These are phyloP conservation scores for Ganaspis brasiliensis DNA, from an alignment of 2,888 invertebrate genomes.

Conservation along the genomic window DNA sequence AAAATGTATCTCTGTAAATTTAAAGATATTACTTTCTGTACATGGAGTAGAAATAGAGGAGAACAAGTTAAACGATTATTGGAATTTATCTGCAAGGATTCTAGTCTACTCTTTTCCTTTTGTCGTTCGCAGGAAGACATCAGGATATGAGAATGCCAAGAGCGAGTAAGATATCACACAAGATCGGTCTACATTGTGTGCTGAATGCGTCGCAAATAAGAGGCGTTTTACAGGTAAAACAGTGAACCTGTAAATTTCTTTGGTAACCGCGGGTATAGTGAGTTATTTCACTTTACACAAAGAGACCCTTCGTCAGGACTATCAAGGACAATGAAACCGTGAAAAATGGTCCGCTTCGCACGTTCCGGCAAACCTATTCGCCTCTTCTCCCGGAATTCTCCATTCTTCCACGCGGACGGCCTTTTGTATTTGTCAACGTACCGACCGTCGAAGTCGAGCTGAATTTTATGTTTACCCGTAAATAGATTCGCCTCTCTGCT, in stretches of 20 bases:
- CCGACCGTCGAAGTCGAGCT: conserved; percentile 40
- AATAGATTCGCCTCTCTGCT: conserved; percentile 59
- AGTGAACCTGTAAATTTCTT: conserved; percentile 39
- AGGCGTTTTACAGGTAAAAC: conserved; percentile 31
- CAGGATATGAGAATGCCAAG: conserved; percentile 17
- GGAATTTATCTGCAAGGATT: not conserved
- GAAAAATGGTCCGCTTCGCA: conserved; percentile 68
- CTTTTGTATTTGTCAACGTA: conserved; percentile 66
- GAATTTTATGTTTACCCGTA: conserved; percentile 54
- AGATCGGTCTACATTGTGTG: conserved; percentile 25
- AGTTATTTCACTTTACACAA: conserved; percentile 64
- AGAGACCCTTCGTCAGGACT: conserved; percentile 64
- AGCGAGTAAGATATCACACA: conserved; percentile 31
- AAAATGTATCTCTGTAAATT: not conserved
- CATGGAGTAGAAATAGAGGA: not conserved
- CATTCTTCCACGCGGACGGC: conserved; percentile 61
- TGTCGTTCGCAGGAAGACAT: conserved; percentile 3
- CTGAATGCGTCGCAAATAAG: conserved; percentile 28
- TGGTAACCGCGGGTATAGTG: conserved; percentile 14
- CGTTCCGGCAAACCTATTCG: conserved; percentile 52
- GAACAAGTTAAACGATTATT: conserved; percentile 15
- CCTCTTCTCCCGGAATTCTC: conserved; percentile 57
- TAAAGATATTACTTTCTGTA: not conserved
- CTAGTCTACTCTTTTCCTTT: not conserved
- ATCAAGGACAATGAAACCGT: conserved; percentile 68